Conservation (phyloP, 1,140 invertebrate genomes). For the Lucilia sericata region DNA sequence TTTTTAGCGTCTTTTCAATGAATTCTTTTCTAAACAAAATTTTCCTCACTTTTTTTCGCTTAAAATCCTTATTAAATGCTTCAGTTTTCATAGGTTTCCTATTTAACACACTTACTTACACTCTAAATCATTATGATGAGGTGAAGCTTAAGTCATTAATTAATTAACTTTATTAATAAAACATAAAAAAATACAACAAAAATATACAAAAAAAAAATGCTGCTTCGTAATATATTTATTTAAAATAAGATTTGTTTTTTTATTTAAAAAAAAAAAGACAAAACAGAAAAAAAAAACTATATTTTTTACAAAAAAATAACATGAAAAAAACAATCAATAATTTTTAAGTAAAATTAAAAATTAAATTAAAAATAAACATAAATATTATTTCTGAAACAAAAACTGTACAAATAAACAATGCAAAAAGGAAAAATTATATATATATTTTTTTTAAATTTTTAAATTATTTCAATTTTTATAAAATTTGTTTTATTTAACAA, state of each 20-base stretch:
- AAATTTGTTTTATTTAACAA: too few species aligned
- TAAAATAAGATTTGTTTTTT: background rate
- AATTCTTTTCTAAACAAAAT: too few species aligned
- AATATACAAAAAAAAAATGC: conserved; percentile 11
- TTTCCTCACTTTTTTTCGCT: background rate
- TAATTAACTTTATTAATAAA: background rate
- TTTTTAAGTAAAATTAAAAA: background rate
- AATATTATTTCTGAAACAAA: too few species aligned
- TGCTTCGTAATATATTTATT: conserved; percentile 27
- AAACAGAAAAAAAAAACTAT: background rate
- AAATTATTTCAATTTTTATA: too few species aligned
- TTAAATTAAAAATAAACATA: too few species aligned
- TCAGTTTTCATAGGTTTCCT: conserved; percentile 43
- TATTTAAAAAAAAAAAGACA: background rate
- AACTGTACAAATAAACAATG: too few species aligned
- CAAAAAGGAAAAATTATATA: too few species aligned
- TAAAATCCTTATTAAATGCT: background rate
- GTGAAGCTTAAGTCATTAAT: conserved; percentile 27
- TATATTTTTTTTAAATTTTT: too few species aligned
- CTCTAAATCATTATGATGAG: background rate
- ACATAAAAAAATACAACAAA: background rate
- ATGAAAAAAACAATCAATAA: conserved; percentile 19
- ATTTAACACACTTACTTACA: conserved; percentile 14
- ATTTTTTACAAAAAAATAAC: conserved; percentile 1
- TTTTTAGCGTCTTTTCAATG: too few species aligned